These are phyloP conservation scores for Pocillopora damicornis DNA, from an alignment of 64 coral and sea anemone genomes.

Conservation along the genomic window DNA sequence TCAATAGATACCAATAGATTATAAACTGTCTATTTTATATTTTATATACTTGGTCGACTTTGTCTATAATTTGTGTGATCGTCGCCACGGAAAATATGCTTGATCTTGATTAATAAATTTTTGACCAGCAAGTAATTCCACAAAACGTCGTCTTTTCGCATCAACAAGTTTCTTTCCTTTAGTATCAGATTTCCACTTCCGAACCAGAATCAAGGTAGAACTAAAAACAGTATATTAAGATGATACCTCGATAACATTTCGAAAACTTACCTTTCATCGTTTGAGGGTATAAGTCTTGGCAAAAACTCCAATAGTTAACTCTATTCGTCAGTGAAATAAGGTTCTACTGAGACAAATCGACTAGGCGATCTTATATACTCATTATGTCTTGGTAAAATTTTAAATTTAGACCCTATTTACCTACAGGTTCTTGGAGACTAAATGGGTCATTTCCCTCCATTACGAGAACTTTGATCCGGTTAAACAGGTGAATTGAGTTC, in stretches of 20 bases:
- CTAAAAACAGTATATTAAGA: too few species aligned
- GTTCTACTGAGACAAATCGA: not conserved
- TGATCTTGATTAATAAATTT: not conserved
- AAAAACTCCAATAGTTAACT: not conserved
- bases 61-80: not conserved
- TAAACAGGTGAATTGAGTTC: not conserved
- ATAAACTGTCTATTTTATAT: too few species aligned
- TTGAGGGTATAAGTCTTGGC: not conserved
- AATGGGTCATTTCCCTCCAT: not conserved
- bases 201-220: too few species aligned
- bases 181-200: too few species aligned
- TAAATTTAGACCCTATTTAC: not conserved
- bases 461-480: not conserved
- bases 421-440: not conserved
- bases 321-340: not conserved
- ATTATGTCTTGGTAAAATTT: not conserved
- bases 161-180: too few species aligned
- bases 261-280: conserved; percentile 15
- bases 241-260: too few species aligned
- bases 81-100: not conserved
- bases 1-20: not conserved
- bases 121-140: too few species aligned
- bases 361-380: not conserved
- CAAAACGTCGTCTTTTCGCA: too few species aligned
- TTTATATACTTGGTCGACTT: too few species aligned